phyloP scores from a whole-genome alignment of 2,797 vertebrate genomes.

The Tiaroga cobitis region DNA sequence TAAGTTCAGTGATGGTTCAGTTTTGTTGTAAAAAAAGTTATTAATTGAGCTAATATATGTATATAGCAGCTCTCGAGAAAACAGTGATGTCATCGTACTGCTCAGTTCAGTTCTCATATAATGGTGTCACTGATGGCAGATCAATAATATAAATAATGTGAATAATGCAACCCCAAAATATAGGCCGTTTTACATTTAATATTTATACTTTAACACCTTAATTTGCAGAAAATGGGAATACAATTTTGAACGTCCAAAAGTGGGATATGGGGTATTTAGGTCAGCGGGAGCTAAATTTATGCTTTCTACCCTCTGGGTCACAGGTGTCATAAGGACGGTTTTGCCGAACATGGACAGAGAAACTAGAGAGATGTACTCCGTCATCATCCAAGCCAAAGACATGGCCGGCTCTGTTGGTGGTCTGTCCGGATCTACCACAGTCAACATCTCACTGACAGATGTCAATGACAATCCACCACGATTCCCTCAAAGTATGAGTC shows the following conservation, averaged over 20 bases:
- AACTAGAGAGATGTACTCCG: constrained; percentile 86
- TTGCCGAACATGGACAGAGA: constrained; percentile 92
- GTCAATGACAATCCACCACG: constrained; percentile 94
- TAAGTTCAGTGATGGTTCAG: too few species aligned
- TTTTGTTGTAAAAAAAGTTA: too few species aligned
- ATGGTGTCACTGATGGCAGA: too few species aligned
- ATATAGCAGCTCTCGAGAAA: too few species aligned
- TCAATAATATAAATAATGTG: too few species aligned
- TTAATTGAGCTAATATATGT: too few species aligned
- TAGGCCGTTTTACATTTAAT: not conserved
- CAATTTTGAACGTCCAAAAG: not conserved
- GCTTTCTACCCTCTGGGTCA: not conserved
- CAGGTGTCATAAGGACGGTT: constrained; percentile 92
- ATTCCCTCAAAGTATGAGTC: constrained; percentile 88
- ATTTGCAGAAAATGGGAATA: constrained; percentile 2
- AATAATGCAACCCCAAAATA: too few species aligned
- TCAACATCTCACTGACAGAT: constrained; percentile 91
- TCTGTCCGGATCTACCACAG: constrained; percentile 89
- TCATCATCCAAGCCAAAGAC: constrained; percentile 96
- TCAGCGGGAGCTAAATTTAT: constrained; percentile 19
- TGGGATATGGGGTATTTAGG: constrained; percentile 19
- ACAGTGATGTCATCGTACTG: too few species aligned
- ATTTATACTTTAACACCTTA: not conserved
- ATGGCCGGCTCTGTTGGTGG: constrained; percentile 94
- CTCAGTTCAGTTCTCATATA: too few species aligned